Conservation (phyloP, 2,113 vertebrate genomes). For the Misgurnus anguillicaudatus region DNA sequence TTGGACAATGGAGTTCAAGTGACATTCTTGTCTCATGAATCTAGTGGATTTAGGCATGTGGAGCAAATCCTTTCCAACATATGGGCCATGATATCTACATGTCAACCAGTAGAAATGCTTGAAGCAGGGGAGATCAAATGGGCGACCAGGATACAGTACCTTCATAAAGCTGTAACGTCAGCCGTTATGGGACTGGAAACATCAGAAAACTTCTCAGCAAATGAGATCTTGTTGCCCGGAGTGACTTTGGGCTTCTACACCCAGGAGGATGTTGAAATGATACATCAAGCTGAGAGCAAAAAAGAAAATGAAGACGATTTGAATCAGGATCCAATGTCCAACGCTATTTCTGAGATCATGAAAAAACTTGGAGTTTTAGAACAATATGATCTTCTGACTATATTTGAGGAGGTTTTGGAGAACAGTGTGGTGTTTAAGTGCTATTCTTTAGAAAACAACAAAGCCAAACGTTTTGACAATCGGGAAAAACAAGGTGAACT, state of each 20-base stretch:
- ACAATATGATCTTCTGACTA: slow-evolving; percentile 43
- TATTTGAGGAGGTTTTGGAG: slow-evolving; percentile 41
- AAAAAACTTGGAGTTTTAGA: slow-evolving; percentile 37
- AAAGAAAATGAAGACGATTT: neutral
- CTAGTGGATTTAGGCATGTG: slow-evolving; percentile 50
- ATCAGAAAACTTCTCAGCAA: slow-evolving; percentile 8
- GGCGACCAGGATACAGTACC: slow-evolving; percentile 44
- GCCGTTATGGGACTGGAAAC: slow-evolving; percentile 30
- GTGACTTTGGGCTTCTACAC: slow-evolving; percentile 38
- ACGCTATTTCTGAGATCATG: slow-evolving; percentile 36
- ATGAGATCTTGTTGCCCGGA: slow-evolving; percentile 37
- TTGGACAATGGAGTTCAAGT: slow-evolving; percentile 55
- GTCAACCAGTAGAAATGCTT: slow-evolving; percentile 45
- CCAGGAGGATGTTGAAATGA: slow-evolving; percentile 34
- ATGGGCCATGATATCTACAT: slow-evolving; percentile 46
- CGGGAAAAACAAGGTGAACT: slow-evolving; percentile 13
- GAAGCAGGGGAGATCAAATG: slow-evolving; percentile 48
- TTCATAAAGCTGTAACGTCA: slow-evolving; percentile 43
- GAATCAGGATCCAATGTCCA: neutral
- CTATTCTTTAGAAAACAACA: slow-evolving; percentile 34
- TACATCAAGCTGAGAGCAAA: neutral
- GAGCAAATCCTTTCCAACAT: slow-evolving; percentile 52
- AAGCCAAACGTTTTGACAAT: slow-evolving; percentile 20
- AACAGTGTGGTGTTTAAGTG: slow-evolving; percentile 33
- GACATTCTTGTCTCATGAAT: slow-evolving; percentile 54